A percentile compares a stretch with the other conserved stretches of the same genome.
These are phyloP conservation scores for Oophaga sylvatica DNA, from an alignment of 2,797 vertebrate genomes.

Conservation along the genomic window DNA sequence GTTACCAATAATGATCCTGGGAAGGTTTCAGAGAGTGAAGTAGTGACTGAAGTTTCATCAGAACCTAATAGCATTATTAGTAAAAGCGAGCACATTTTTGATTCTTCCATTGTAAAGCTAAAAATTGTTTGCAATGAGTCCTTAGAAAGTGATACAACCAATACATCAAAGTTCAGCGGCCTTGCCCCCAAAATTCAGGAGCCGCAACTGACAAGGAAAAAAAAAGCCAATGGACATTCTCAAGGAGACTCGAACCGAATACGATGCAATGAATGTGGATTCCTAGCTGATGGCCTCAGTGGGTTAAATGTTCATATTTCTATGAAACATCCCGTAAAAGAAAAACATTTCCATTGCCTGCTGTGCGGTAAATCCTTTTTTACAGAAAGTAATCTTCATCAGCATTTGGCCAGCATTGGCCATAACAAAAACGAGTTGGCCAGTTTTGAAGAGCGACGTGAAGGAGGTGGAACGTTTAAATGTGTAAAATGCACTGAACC, in stretches of 20 bases:
- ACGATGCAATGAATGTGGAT: slow-evolving; percentile 95
- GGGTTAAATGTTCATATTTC: slow-evolving; percentile 97
- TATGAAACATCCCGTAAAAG: slow-evolving; percentile 97
- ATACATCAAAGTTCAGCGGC: background rate
- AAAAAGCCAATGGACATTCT: slow-evolving; percentile 70
- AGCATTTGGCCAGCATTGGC: slow-evolving; percentile 92
- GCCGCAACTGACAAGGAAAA: slow-evolving; percentile 68
- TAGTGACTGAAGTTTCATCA: slow-evolving; percentile 62
- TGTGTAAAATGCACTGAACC: slow-evolving; percentile 95
- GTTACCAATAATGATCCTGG: slow-evolving; percentile 63
- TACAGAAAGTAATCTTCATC: slow-evolving; percentile 95
- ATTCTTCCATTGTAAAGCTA: slow-evolving; percentile 88
- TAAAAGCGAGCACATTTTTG: slow-evolving; percentile 80
- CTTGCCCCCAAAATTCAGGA: slow-evolving; percentile 60
- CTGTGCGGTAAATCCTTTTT: slow-evolving; percentile 98
- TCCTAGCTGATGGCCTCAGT: slow-evolving; percentile 93
- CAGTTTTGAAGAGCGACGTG: slow-evolving; percentile 91
- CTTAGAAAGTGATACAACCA: slow-evolving; percentile 37
- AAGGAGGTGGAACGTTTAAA: slow-evolving; percentile 93
- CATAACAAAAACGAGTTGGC: slow-evolving; percentile 92
- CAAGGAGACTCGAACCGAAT: slow-evolving; percentile 76
- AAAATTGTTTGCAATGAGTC: slow-evolving; percentile 75
- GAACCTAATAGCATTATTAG: slow-evolving; percentile 69
- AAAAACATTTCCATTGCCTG: slow-evolving; percentile 96
- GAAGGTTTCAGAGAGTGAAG: slow-evolving; percentile 16